Percentiles rank a stretch among this genome's conserved stretches.
Conservation (phyloP, 2,888 invertebrate genomes). For the Pachycephus smyrnensis region DNA sequence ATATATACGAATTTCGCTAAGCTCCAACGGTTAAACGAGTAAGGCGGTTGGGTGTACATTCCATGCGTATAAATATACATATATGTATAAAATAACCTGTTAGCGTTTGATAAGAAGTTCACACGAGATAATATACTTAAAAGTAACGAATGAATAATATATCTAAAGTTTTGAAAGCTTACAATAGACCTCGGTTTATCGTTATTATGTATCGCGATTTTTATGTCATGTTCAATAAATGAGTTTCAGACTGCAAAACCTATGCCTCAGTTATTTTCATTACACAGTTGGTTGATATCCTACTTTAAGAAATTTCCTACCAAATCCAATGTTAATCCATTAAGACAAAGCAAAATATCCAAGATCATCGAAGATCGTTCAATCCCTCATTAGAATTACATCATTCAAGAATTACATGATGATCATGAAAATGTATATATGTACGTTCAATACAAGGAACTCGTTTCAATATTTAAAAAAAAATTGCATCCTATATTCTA, state of each 20-base stretch:
- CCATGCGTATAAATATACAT: constrained; percentile 47
- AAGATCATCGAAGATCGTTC: too few species aligned
- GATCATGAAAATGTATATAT: neutral
- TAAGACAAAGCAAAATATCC: too few species aligned
- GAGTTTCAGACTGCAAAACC: constrained; percentile 39
- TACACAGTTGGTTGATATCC: neutral
- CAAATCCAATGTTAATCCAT: neutral
- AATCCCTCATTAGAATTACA: neutral
- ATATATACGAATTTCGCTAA: neutral
- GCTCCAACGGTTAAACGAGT: neutral
- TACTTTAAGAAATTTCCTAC: neutral
- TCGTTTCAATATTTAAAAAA: too few species aligned
- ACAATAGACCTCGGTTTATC: constrained; percentile 51
- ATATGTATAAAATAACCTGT: constrained; percentile 43
- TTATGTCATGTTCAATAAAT: constrained; percentile 65
- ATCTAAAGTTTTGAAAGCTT: constrained; percentile 54
- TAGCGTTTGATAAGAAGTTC: constrained; percentile 54
- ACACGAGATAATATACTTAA: constrained; percentile 39
- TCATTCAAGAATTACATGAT: neutral
- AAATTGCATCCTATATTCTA: too few species aligned
- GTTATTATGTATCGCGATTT: constrained; percentile 61
- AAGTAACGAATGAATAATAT: constrained; percentile 38
- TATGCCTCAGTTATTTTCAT: neutral
- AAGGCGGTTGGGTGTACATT: constrained; percentile 47
- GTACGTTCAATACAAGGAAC: too few species aligned